Base-by-base conservation (phyloP, 2,113 vertebrate genomes). In the Gorsachius goisagi region DNA sequence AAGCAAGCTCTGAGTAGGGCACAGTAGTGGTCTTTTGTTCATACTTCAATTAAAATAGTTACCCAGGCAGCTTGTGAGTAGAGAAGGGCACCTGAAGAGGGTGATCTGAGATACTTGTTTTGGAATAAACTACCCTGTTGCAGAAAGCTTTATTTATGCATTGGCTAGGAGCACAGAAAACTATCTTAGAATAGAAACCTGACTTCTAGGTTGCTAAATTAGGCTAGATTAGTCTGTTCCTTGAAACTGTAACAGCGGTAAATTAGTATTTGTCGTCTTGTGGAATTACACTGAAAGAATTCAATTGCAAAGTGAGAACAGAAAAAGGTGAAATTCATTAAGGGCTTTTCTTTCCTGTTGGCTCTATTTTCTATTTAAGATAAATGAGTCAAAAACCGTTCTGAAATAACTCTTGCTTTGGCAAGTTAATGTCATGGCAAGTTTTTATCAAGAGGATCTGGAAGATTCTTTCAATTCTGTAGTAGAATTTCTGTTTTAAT, bases 301-400 rank as follows among this genome's bases (percentile, higher is more conserved):
- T 89, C 92, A 93, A 95, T 96, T 97, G 81, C 39, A 74, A 85
- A 55, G 32, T 1, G 11, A 91, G 94, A 97, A 72, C 30, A 85
- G 27, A 88, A 89, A 90, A 63, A 47, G 82, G 73, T 94, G 95
- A 83, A 73, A 84, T 95, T 97, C 73, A 71, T 96, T 95, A 95
- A 89, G 37, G 76, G 47, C 39, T 95, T 94, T 92, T 92, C 86
- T 96, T 90, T 94, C 67, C 90, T 94, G 23, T 95, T 97, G 88
- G 35, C 27, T 93, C 50, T 89, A 52, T 74, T 94, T 97, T 95
- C 75, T 66, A 0, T 76, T 93, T 92, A 88, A 78, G 50, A 88
- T 41, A 93, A 94, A 85, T 73, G 0, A 89, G 33, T 96, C 81
- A 90, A 93, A 82, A 88, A 37, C 30, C n/a, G 60, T 78, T 92